Conservation (phyloP, 2,797 vertebrate species). For the Artibeus lituratus region DNA sequence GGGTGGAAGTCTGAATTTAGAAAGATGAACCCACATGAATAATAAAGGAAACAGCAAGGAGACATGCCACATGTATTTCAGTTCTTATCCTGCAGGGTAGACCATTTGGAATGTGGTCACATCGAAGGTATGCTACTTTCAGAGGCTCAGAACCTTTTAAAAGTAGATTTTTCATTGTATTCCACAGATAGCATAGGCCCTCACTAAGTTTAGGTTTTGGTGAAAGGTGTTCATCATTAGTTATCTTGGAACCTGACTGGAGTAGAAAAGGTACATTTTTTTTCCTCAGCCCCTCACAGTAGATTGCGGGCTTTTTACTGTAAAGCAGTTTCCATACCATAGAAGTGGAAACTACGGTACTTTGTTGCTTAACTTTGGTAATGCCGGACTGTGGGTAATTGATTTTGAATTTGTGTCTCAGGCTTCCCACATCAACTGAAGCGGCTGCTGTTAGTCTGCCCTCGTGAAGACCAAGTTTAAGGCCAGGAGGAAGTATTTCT, state of each 20-base stretch:
- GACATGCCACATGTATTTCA: neutral
- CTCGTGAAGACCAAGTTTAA: neutral
- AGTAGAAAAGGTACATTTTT: neutral
- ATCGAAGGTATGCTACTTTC: neutral
- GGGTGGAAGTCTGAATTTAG: constrained; percentile 21
- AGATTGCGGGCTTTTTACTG: neutral
- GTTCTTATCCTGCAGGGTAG: neutral
- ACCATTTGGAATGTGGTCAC: neutral
- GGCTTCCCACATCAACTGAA: neutral
- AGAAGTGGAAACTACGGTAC: neutral
- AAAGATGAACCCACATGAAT: neutral
- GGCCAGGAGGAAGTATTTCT: neutral
- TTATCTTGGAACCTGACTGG: neutral
- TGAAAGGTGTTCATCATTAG: neutral
- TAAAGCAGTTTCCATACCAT: neutral
- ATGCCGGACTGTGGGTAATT: neutral
- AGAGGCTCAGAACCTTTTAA: neutral
- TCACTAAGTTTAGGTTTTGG: neutral
- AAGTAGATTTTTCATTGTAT: neutral
- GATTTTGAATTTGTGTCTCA: neutral
- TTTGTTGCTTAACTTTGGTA: neutral
- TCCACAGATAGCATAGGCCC: neutral
- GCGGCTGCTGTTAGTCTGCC: neutral
- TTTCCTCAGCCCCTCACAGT: neutral
- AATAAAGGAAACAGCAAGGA: constrained; percentile 35